Base-by-base conservation (phyloP, 2,888 invertebrate species). In the Graphium colonna region DNA sequence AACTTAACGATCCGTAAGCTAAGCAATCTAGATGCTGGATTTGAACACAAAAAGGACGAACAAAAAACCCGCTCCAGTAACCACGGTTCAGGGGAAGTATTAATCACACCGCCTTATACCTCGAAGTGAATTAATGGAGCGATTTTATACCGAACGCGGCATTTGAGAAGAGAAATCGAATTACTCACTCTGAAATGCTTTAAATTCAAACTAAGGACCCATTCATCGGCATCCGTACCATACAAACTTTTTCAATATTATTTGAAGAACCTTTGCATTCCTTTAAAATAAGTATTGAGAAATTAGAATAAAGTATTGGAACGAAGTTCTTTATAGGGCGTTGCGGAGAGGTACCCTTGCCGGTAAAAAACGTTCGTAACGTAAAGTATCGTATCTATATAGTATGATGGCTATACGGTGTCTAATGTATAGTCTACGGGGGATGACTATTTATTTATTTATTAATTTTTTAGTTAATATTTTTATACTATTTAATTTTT, bases 61-160 rank as follows among this genome's bases (percentile, higher is more conserved):
- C 7, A 44, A 48, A 40, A 51, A 51, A 49, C 9, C n/a, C 26
- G 43, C 48, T 48, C 31, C 53, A 43, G 39, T 39, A 21, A 39
- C 18, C 18, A 42, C 39, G 28, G 47, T 43, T 42, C 48, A 42
- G 39, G 39, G 39, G n/a, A 48, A 44, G 43, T 43, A 43, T 53
- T 48, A 48, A 53, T 53, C 44, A 18, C 48, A 42, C 42, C 52
- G 41, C 47, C 10, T 46, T 44, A 53, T 44, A 44, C 42, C 39
- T 53, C 42, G 16, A 49, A 31, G 12, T 31, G 39, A 53, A 52
- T 52, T 52, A 48, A 48, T 53, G 43, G 53, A 31, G 38, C 53
- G 48, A 53, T 48, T 49, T 43, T 46, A 39, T 40, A 48, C 48
- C 42, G 43, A 39, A 52, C 41, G 18, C 39, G 53, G 43, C 44